A percentile compares a stretch with the other conserved stretches of the same genome.
These are phyloP conservation scores for Aspidiotus rigidus DNA, from an alignment of 2,888 invertebrate genomes.

Conservation along the genomic window DNA sequence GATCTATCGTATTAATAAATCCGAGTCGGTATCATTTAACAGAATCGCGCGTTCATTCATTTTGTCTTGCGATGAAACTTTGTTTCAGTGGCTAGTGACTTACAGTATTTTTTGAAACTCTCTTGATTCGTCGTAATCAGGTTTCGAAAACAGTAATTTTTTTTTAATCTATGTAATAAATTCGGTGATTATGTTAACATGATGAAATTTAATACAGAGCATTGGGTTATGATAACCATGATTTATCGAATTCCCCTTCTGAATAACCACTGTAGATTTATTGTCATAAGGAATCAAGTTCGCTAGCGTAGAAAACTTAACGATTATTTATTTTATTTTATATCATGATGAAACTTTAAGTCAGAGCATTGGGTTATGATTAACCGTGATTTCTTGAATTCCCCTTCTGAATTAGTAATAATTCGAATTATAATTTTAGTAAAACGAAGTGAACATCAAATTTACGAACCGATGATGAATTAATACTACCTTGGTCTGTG, in stretches of 20 bases:
- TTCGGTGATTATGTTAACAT: too few species aligned
- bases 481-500: constrained; percentile 42
- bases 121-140: background rate
- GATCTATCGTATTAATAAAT: too few species aligned
- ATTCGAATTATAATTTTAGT: too few species aligned
- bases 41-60: too few species aligned
- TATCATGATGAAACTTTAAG: constrained; percentile 12
- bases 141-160: too few species aligned
- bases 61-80: too few species aligned
- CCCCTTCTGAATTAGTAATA: too few species aligned
- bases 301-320: too few species aligned
- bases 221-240: constrained; percentile 29
- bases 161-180: too few species aligned
- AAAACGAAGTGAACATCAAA: too few species aligned
- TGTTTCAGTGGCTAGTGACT: background rate
- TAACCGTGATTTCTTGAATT: constrained; percentile 15
- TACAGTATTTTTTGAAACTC: background rate
- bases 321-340: too few species aligned
- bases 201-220: constrained; percentile 7
- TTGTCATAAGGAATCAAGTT: background rate
- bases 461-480: constrained; percentile 36
- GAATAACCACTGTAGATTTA: background rate
- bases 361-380: constrained; percentile 33
- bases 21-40: too few species aligned
- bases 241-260: constrained; percentile 16